phyloP scores from a whole-genome alignment of 2,888 invertebrate genomes.

The Barypeithes pellucidus region DNA sequence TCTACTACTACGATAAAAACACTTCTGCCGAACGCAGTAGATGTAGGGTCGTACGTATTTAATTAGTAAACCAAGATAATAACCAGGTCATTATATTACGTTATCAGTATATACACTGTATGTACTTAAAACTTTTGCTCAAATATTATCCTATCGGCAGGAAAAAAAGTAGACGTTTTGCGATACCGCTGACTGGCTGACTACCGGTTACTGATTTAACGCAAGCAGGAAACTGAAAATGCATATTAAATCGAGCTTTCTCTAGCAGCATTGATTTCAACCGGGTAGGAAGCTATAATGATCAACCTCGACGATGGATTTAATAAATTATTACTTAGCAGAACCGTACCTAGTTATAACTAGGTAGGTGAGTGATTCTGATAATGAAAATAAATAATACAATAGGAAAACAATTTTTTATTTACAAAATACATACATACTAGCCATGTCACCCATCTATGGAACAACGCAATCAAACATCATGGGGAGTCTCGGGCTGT shows the following conservation, averaged over 20 bases:
- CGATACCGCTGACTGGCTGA: conserved; percentile 44
- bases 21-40: background rate
- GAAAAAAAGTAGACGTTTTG: conserved; percentile 43
- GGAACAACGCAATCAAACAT: too few relatives aligned
- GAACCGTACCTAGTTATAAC: conserved; percentile 5
- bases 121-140: background rate
- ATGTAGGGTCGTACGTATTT: background rate
- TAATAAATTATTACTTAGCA: conserved; percentile 26
- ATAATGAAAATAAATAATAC: background rate
- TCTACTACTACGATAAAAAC: too few relatives aligned
- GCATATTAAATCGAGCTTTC: conserved; percentile 45
- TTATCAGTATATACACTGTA: background rate
- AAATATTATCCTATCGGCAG: conserved; percentile 14
- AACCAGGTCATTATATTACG: background rate
- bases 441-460: too few relatives aligned
- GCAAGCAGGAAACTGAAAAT: conserved; percentile 43
- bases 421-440: too few relatives aligned
- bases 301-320: conserved; percentile 46
- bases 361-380: background rate
- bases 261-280: conserved; percentile 48
- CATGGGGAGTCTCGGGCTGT: too few relatives aligned
- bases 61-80: background rate
- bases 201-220: conserved; percentile 45
- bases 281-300: conserved; percentile 43
- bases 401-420: too few relatives aligned